phyloP scores from a whole-genome alignment of 2,888 invertebrate species.

The Stenoptilia bipunctidactyla region DNA sequence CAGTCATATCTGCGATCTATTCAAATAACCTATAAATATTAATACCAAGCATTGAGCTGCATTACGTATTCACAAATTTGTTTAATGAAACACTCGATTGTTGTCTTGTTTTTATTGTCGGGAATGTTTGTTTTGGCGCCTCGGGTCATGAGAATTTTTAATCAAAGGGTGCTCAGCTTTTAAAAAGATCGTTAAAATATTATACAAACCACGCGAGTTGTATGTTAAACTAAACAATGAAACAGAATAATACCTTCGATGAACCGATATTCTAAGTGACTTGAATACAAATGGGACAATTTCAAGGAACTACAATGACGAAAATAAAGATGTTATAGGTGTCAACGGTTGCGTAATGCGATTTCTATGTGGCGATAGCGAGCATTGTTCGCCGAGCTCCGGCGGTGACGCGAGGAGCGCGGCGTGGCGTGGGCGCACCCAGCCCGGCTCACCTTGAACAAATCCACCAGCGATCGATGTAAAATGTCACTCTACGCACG shows the following conservation, averaged over 20 bases:
- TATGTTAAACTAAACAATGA: too few relatives aligned
- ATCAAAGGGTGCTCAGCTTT: conserved; percentile 35
- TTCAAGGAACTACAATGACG: conserved; percentile 10
- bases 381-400: conserved; percentile 47
- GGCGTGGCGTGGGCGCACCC: conserved; percentile 52
- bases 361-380: conserved; percentile 37
- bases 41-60: conserved; percentile 44
- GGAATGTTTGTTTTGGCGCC: conserved; percentile 32
- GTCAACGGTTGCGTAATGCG: conserved; percentile 40
- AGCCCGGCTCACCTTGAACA: conserved; percentile 56
- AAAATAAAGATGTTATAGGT: conserved; percentile 43
- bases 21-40: conserved; percentile 63
- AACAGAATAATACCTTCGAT: too few relatives aligned
- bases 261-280: conserved; percentile 2
- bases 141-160: conserved; percentile 37
- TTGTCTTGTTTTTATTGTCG: conserved; percentile 51
- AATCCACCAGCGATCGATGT: conserved; percentile 22
- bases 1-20: conserved; percentile 55
- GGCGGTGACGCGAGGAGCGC: conserved; percentile 27
- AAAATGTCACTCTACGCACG: conserved; percentile 25
- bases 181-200: conserved; percentile 3
- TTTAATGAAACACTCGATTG: conserved; percentile 51
- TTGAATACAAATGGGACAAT: conserved; percentile 2
- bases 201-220: conserved; percentile 2
- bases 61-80: conserved; percentile 61